Percentiles rank a stretch among this genome's conserved stretches.
These are phyloP conservation scores for Eupithecia subumbrata DNA, from an alignment of 2,888 invertebrate genomes.

Conservation along the genomic window DNA sequence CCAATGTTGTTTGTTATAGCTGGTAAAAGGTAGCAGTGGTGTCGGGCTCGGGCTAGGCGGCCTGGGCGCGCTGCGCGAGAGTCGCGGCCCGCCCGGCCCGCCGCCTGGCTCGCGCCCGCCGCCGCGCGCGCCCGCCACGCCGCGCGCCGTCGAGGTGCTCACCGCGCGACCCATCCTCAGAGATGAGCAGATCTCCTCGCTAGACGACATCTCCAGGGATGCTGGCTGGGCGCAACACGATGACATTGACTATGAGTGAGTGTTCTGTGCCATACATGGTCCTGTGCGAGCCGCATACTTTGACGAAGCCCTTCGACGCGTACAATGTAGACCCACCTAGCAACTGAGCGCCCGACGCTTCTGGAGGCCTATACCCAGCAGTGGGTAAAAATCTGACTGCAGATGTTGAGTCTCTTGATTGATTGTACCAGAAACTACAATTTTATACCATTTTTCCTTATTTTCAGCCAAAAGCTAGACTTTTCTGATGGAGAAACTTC, in stretches of 20 bases:
- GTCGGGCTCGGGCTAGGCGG: conserved; percentile 77
- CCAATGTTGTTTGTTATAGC: conserved; percentile 42
- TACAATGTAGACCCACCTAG: background rate
- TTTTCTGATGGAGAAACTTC: conserved; percentile 95
- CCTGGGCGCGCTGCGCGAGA: conserved; percentile 69
- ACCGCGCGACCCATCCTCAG: conserved; percentile 94
- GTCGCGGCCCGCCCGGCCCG: conserved; percentile 54
- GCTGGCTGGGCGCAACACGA: conserved; percentile 97
- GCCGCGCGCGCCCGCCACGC: conserved; percentile 64
- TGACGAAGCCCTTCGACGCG: no score
- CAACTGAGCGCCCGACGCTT: background rate
- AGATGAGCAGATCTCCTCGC: conserved; percentile 95
- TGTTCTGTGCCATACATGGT: background rate
- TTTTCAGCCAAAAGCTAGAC: conserved; percentile 92
- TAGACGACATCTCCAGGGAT: conserved; percentile 95
- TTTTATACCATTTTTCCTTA: background rate
- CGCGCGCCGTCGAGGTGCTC: conserved; percentile 86
- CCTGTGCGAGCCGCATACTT: background rate
- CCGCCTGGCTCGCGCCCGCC: conserved; percentile 51
- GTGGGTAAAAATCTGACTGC: background rate
- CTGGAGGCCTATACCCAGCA: background rate
- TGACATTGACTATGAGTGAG: conserved; percentile 95
- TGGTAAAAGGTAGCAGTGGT: conserved; percentile 80
- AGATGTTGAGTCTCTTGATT: background rate
- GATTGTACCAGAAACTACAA: background rate